Base-by-base conservation (phyloP, 2,113 vertebrate species). In the Acrocephalus arundinaceus region DNA sequence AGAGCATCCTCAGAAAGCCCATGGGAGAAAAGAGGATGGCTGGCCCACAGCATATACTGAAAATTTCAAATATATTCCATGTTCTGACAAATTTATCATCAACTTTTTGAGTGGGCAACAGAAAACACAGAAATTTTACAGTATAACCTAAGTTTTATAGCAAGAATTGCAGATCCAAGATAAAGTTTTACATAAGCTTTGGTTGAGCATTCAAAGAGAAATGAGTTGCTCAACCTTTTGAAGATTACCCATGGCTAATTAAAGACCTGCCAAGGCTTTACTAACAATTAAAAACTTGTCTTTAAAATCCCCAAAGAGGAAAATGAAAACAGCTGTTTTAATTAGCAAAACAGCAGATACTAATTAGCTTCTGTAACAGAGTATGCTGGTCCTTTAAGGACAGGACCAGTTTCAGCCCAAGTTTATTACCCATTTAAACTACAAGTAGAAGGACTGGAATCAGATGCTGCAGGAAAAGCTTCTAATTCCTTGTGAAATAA, bases 331-430 rank as follows among this genome's bases (percentile, higher is more conserved):
- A 94, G 96, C 94, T 95, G 95, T 94, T 95, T 94, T 95, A 96
- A 96, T 96, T 97, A 97, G 95, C 91, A 96, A 96, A 96, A 90
- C 94, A 95, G 96, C 91, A 96, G 95, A 96, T 94, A 97, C 94
- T 96, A 96, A 96, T 97, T 96, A 96, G 93, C 87, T 96, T 96
- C 90, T 95, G 96, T 96, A 95, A 67, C 91, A 77, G 87, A 94
- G 45, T 87, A 66, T 54, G 74, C 74, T 94, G 93, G 92, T 97
- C 52, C 85, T 94, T 96, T 94, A 96, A 97, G 94, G 93, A 97
- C 92, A 96, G 68, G 65, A 91, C 75, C 78, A 74, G 43, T 43
- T 96, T 93, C 82, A 91, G 77, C 49, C 20, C 8, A 87, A 85
- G 61, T 91, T 68, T 93, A 24, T 70, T 65, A 95, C 54, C 78